Percentiles rank a stretch among this genome's conserved stretches.
Conservation (phyloP, 1,140 invertebrate genomes). For the Euura saliciscinereae region DNA sequence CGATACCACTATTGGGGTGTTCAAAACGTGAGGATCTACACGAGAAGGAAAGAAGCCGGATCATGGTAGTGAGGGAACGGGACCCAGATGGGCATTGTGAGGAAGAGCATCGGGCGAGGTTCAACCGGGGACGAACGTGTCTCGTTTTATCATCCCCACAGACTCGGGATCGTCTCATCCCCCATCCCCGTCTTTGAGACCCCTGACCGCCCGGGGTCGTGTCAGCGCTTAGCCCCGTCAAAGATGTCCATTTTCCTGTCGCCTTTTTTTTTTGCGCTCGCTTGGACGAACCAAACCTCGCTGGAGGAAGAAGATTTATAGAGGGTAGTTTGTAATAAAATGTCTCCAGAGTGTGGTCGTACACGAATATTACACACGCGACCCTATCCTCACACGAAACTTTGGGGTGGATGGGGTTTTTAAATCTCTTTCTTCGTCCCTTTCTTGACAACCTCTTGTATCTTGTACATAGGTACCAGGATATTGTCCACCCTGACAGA, state of each 20-base stretch:
- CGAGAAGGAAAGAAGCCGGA: not conserved
- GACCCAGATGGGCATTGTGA: conserved; percentile 23
- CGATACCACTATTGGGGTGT: conserved; percentile 13
- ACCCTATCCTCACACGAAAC: no score
- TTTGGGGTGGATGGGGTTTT: not conserved
- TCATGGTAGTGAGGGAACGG: conserved; percentile 6
- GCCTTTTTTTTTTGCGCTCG: conserved; percentile 9
- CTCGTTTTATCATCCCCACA: conserved; percentile 16
- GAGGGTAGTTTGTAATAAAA: conserved; percentile 28
- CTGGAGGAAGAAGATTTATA: conserved; percentile 27
- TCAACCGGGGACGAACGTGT: conserved; percentile 16
- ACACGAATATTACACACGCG: no score
- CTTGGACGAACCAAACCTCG: not conserved
- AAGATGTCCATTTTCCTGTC: conserved; percentile 27
- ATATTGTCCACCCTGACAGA: conserved; percentile 1
- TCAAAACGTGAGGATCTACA: not conserved
- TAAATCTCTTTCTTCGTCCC: not conserved
- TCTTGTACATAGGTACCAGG: not conserved
- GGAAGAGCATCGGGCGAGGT: not conserved
- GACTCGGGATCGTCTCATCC: not conserved
- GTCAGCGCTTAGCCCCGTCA: conserved; percentile 9
- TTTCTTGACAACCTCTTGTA: not conserved
- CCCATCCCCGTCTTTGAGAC: not conserved
- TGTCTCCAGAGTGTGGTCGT: conserved; percentile 8
- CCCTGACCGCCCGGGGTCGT: conserved; percentile 3